A percentile compares a stretch with the other conserved stretches of the same genome.
Conservation (phyloP, 2,113 vertebrate genomes). For the Coptodon bakossiorum region DNA sequence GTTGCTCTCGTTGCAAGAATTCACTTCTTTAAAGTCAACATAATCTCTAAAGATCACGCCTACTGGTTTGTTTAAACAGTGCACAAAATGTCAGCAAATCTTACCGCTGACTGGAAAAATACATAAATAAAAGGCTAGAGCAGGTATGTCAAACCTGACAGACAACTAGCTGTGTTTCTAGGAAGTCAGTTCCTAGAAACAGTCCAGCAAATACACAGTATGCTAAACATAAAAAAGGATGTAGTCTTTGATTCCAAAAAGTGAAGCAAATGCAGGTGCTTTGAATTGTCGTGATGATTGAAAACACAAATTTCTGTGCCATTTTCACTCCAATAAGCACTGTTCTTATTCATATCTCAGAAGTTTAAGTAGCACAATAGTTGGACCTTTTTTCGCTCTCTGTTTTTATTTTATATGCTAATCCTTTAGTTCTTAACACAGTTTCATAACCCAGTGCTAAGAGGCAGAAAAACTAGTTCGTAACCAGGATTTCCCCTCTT, state of each 20-base stretch:
- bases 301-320: neutral
- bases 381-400: neutral
- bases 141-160: neutral
- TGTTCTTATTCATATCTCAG: neutral
- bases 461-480: fast-evolving
- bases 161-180: neutral
- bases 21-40: neutral
- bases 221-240: neutral
- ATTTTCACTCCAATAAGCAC: neutral
- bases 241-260: neutral
- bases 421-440: neutral
- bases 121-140: neutral
- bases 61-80: neutral
- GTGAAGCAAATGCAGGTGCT: neutral
- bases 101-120: neutral
- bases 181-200: neutral
- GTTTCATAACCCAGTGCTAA: neutral
- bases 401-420: neutral
- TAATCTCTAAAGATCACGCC: neutral
- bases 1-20: neutral
- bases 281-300: neutral
- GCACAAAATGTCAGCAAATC: neutral
- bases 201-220: neutral
- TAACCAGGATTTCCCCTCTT: neutral
- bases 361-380: neutral